Conservation (phyloP, 2,113 vertebrate species). For the Leptosomus discolor region DNA sequence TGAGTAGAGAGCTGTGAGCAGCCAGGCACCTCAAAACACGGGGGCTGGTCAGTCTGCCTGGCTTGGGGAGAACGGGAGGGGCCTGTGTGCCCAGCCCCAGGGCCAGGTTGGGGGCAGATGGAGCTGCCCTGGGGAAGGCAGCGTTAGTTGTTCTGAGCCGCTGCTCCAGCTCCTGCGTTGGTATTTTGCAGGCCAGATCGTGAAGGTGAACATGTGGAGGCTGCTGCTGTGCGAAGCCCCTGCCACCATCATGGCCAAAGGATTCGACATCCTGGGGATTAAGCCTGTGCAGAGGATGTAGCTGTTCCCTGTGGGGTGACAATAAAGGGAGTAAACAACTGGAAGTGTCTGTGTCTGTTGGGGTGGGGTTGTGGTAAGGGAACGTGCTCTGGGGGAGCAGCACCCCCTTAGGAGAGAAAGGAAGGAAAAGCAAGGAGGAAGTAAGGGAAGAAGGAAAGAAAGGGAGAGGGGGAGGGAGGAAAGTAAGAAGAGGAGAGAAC, state of each 20-base stretch:
- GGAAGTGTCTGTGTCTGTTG: not conserved
- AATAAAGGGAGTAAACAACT: slow-evolving; percentile 37
- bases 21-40: not conserved
- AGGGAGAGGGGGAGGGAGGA: not conserved
- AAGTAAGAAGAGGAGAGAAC: not conserved
- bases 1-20: not conserved
- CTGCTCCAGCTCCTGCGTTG: not conserved
- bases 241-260: slow-evolving; percentile 89
- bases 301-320: slow-evolving; percentile 38
- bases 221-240: slow-evolving; percentile 93
- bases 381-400: not conserved
- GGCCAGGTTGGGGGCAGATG: fast-evolving
- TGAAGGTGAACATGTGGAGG: slow-evolving; percentile 95
- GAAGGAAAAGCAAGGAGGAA: not conserved
- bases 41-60: not conserved
- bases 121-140: not conserved
- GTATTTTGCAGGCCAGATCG: slow-evolving; percentile 81
- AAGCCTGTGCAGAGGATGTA: slow-evolving; percentile 94
- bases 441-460: not conserved
- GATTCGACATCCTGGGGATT: slow-evolving; percentile 92
- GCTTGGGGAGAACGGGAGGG: not conserved
- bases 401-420: not conserved
- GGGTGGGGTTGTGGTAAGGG: not conserved
- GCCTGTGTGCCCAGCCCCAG: not conserved
- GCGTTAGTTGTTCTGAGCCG: not conserved